Percentiles rank a stretch among this genome's conserved stretches.
These are phyloP conservation scores for Prionailurus viverrinus DNA, from an alignment of 2,113 vertebrate species.

Conservation along the genomic window DNA sequence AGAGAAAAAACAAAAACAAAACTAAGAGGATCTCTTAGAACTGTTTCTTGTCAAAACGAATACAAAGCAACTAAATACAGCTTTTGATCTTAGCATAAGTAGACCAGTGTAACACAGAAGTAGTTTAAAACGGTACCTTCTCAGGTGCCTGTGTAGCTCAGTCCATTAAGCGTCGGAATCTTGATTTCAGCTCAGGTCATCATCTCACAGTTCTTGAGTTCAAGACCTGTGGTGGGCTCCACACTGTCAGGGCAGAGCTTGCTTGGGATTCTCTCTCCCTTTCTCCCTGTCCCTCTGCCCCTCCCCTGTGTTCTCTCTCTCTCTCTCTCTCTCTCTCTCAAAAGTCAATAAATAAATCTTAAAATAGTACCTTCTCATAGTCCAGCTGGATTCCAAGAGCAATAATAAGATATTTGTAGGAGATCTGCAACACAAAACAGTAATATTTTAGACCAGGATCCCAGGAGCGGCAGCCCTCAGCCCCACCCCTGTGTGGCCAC, in stretches of 20 bases:
- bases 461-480: neutral
- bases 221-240: too few relatives aligned
- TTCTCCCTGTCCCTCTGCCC: too few relatives aligned
- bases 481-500: neutral
- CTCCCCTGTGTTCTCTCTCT: too few relatives aligned
- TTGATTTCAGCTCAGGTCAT: too few relatives aligned
- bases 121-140: constrained; percentile 89
- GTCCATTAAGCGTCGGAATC: too few relatives aligned
- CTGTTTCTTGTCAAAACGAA: constrained; percentile 56
- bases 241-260: too few relatives aligned
- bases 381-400: constrained; percentile 96
- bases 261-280: too few relatives aligned
- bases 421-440: constrained; percentile 89
- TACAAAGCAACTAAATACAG: neutral
- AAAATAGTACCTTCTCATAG: constrained; percentile 93
- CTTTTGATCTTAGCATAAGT: constrained; percentile 20
- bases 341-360: neutral
- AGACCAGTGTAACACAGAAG: neutral
- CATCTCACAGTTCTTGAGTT: too few relatives aligned
- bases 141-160: constrained; percentile 76
- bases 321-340: too few relatives aligned
- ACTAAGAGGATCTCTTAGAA: neutral
- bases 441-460: constrained; percentile 63
- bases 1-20: neutral
- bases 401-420: constrained; percentile 97